Percentiles rank a stretch among this genome's conserved stretches.
phyloP scores from a whole-genome alignment of 2,113 vertebrate genomes.

The Perccottus glenii region DNA sequence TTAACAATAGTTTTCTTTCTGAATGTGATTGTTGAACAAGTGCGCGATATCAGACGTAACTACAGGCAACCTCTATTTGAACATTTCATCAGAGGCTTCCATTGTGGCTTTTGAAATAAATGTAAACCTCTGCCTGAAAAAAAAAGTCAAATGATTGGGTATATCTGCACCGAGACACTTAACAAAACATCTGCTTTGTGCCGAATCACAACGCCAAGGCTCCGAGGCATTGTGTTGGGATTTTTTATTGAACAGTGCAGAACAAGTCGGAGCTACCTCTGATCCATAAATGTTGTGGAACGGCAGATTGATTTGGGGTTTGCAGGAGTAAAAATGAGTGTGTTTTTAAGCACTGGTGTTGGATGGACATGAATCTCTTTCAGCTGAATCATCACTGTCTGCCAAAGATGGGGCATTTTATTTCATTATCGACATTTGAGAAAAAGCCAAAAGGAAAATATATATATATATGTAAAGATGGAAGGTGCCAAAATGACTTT shows the following conservation, averaged over 20 bases:
- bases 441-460: neutral
- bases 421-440: neutral
- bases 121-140: slow-evolving; percentile 14
- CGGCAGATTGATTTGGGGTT: neutral
- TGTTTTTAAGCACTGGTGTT: neutral
- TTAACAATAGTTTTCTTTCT: slow-evolving; percentile 40
- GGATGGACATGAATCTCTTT: neutral
- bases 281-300: slow-evolving; percentile 1
- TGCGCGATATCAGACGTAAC: slow-evolving; percentile 36
- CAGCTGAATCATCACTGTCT: neutral
- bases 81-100: slow-evolving; percentile 39
- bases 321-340: neutral
- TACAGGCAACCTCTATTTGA: slow-evolving; percentile 39
- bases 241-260: neutral
- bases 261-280: neutral
- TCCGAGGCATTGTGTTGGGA: slow-evolving; percentile 2
- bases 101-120: slow-evolving; percentile 39
- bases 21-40: slow-evolving; percentile 42
- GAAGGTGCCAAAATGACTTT: neutral
- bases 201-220: neutral
- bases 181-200: slow-evolving; percentile 21
- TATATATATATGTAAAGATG: neutral
- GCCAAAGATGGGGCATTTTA: too few relatives aligned
- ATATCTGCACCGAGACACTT: slow-evolving; percentile 5
- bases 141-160: slow-evolving; percentile 26